phyloP scores from a whole-genome alignment of 2,113 vertebrate genomes.

The Nettapus auritus region DNA sequence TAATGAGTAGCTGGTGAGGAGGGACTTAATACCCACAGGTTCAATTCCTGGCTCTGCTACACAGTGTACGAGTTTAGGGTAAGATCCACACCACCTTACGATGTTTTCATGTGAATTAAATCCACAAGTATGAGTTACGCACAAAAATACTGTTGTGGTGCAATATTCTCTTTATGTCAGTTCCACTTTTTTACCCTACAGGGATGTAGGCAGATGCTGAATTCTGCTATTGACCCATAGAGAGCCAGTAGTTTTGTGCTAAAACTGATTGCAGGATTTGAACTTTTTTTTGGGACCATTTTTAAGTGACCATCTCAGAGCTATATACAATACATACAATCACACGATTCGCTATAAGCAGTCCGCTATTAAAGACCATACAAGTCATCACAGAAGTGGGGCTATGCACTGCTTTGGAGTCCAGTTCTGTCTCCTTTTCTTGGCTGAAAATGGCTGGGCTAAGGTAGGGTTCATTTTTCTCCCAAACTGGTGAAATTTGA shows the following conservation, averaged over 20 bases:
- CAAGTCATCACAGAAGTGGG: not conserved
- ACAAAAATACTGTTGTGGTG: not conserved
- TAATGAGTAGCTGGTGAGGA: not conserved
- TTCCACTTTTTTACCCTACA: not conserved
- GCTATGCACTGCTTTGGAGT: not conserved
- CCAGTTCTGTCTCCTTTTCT: not conserved
- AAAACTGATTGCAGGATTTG: not conserved
- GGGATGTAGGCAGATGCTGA: not conserved
- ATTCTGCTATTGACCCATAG: not conserved
- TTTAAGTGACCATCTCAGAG: not conserved
- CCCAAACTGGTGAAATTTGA: not conserved
- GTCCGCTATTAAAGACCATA: not conserved
- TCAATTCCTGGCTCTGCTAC: not conserved
- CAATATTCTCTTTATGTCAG: not conserved
- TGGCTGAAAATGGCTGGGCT: not conserved
- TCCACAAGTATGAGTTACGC: not conserved
- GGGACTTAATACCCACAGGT: not conserved
- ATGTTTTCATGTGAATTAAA: not conserved
- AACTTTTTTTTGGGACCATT: not conserved
- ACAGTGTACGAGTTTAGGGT: not conserved
- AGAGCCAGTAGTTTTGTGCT: not conserved
- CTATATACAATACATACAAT: fast-evolving
- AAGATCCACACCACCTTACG: not conserved
- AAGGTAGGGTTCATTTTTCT: not conserved
- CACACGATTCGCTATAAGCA: not conserved